Conservation (phyloP, 1,140 invertebrate species). For the Protaetia brevitarsis region DNA sequence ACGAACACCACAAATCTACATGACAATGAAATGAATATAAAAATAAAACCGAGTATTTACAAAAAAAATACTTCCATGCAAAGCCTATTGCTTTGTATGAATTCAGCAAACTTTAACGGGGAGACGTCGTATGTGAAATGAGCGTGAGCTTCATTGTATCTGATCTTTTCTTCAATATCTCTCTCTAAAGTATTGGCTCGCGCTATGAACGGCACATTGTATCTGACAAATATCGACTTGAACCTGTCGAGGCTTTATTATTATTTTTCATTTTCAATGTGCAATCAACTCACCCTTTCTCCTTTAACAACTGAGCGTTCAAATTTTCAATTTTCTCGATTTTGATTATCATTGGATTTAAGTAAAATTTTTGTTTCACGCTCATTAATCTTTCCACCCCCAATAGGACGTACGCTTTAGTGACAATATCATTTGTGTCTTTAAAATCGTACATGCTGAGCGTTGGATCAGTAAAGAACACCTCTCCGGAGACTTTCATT, state of each 20-base stretch:
- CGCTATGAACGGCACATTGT: slow-evolving; percentile 29
- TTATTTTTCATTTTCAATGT: not conserved
- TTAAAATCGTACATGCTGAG: slow-evolving; percentile 25
- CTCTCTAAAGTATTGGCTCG: slow-evolving; percentile 27
- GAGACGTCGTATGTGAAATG: slow-evolving; percentile 28
- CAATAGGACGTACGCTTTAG: slow-evolving; percentile 26
- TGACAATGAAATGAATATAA: not conserved
- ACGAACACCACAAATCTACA: slow-evolving; percentile 27
- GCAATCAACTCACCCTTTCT: slow-evolving; percentile 24
- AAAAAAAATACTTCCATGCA: slow-evolving; percentile 27
- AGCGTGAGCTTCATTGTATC: slow-evolving; percentile 33
- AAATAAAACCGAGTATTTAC: not conserved
- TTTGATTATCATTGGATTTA: slow-evolving; percentile 38
- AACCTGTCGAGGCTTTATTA: slow-evolving; percentile 5
- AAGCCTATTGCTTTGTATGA: slow-evolving; percentile 30
- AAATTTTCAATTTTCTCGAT: slow-evolving; percentile 31
- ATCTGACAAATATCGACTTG: slow-evolving; percentile 28
- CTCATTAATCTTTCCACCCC: slow-evolving; percentile 28
- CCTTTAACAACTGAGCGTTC: slow-evolving; percentile 25
- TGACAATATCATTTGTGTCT: not conserved
- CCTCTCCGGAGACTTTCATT: slow-evolving; percentile 33
- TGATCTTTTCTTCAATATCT: slow-evolving; percentile 26
- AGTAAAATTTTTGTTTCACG: slow-evolving; percentile 29
- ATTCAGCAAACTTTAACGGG: slow-evolving; percentile 33
- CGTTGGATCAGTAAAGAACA: slow-evolving; percentile 34